These are phyloP conservation scores for Semotilus atromaculatus DNA, from an alignment of 2,797 vertebrate genomes.

Conservation along the genomic window DNA sequence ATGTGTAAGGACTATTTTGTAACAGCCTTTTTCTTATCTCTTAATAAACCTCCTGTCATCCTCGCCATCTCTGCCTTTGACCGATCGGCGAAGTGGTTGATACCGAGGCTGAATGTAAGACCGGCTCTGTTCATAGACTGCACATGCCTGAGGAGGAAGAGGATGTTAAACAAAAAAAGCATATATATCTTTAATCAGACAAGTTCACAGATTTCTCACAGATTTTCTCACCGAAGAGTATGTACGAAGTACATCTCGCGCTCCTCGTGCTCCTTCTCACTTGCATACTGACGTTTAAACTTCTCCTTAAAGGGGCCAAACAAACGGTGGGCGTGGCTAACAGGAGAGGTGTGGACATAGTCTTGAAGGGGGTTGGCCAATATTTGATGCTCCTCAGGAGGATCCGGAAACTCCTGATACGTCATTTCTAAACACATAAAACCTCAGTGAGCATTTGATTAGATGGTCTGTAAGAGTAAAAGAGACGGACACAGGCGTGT, in stretches of 20 bases:
- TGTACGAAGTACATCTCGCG: slow-evolving; percentile 80
- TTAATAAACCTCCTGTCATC: background rate
- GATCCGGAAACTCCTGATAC: slow-evolving; percentile 76
- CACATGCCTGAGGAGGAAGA: background rate
- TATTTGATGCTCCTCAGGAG: slow-evolving; percentile 77
- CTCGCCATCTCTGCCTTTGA: background rate
- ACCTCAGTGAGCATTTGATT: background rate
- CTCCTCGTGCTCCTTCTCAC: slow-evolving; percentile 76
- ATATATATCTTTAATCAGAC: background rate
- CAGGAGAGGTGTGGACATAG: slow-evolving; percentile 75
- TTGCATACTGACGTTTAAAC: slow-evolving; percentile 70
- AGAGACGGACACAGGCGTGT: background rate
- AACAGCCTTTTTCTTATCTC: fast-evolving
- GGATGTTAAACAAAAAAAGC: background rate
- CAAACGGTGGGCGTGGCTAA: slow-evolving; percentile 72
- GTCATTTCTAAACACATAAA: slow-evolving; percentile 69
- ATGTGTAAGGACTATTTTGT: background rate
- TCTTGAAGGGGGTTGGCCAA: slow-evolving; percentile 87
- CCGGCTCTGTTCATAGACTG: background rate
- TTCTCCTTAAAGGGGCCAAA: slow-evolving; percentile 77
- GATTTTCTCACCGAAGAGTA: slow-evolving; percentile 77
- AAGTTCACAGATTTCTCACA: background rate
- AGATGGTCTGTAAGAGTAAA: background rate
- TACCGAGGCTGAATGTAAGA: background rate
- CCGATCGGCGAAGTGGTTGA: background rate